Percentiles rank a stretch among this genome's conserved stretches.
Conservation (phyloP, 2,888 invertebrate genomes). For the Vesta saturnalis region DNA sequence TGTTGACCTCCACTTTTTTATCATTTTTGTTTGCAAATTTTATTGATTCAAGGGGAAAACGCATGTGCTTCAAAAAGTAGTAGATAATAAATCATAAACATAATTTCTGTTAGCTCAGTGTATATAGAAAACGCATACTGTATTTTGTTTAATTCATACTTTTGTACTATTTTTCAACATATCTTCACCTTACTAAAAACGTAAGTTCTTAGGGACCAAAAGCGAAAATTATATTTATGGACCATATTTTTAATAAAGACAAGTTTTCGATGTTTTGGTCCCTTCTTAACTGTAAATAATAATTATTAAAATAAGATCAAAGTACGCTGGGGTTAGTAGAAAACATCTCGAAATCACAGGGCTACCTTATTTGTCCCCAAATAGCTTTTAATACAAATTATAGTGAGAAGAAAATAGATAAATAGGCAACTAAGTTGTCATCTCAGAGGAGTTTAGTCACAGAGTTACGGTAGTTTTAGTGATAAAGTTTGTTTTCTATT, state of each 20-base stretch:
- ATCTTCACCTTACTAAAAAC: conserved; percentile 6
- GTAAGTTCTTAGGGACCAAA: neutral
- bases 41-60: conserved; percentile 38
- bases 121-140: conserved; percentile 16
- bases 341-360: no score
- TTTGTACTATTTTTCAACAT: conserved; percentile 22
- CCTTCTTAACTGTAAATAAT: neutral
- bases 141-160: conserved; percentile 15
- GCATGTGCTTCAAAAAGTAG: conserved; percentile 31
- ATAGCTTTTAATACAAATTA: no score
- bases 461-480: no score
- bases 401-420: no score
- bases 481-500: no score
- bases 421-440: no score
- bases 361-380: no score
- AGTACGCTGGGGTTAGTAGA: no score
- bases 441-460: no score
- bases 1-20: no score
- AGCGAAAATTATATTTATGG: neutral
- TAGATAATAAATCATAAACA: neutral
- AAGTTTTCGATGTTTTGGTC: neutral
- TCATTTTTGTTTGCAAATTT: no score
- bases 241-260: no score
- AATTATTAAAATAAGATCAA: neutral
- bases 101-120: conserved; percentile 12